Conservation (phyloP, 2,888 invertebrate genomes). For the Trissoscelio sp. region DNA sequence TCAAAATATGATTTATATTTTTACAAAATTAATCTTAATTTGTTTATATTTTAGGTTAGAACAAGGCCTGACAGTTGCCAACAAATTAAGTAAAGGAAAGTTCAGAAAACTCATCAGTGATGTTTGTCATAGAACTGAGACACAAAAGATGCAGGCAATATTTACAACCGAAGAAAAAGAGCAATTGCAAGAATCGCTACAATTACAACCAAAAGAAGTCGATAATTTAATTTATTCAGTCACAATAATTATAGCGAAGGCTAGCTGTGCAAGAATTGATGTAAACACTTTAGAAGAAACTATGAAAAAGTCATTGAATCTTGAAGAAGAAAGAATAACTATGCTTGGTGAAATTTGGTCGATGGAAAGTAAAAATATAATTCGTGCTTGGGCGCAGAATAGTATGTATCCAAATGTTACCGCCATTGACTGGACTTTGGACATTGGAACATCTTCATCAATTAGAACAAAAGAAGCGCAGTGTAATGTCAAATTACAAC, state of each 20-base stretch:
- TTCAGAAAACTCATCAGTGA: constrained; percentile 6
- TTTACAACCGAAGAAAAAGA: constrained; percentile 17
- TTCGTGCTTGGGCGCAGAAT: constrained; percentile 75
- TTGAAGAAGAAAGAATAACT: constrained; percentile 76
- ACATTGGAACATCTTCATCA: constrained; percentile 79
- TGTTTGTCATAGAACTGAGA: neutral
- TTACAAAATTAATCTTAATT: too few relatives aligned
- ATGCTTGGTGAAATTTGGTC: constrained; percentile 78
- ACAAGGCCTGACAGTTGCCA: constrained; percentile 6
- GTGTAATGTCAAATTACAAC: constrained; percentile 77
- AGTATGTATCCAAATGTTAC: constrained; percentile 80
- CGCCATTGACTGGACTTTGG: constrained; percentile 78
- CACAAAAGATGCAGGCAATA: neutral
- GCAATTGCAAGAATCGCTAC: constrained; percentile 2
- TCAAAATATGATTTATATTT: too few relatives aligned
- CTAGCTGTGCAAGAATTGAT: constrained; percentile 24
- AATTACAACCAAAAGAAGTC: constrained; percentile 12
- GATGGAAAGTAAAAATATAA: constrained; percentile 76
- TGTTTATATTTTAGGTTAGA: constrained; percentile 28
- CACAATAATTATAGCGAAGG: constrained; percentile 8
- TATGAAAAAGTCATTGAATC: constrained; percentile 67
- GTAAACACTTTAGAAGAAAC: neutral
- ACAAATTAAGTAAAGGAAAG: constrained; percentile 2
- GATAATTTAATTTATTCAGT: constrained; percentile 18
- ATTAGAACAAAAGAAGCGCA: constrained; percentile 74